Conservation (phyloP, 2,797 vertebrate species). For the Paguma larvata region DNA sequence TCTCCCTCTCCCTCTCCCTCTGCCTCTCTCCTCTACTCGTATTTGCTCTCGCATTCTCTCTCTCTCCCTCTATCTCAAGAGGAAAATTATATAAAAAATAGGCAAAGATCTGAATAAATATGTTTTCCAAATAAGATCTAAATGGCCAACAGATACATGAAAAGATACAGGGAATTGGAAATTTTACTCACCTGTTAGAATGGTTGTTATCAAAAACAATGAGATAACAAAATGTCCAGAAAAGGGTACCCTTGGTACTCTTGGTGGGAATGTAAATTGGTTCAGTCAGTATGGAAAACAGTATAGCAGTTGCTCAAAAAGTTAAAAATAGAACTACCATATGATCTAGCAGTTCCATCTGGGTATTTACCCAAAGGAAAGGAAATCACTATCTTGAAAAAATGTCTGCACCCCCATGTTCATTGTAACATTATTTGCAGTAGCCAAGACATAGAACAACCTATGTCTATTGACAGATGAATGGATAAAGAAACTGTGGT, state of each 20-base stretch:
- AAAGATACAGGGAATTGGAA: background rate
- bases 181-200: background rate
- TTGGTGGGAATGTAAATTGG: background rate
- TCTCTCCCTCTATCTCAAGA: too few relatives aligned
- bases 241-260: background rate
- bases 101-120: background rate
- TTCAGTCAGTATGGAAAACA: background rate
- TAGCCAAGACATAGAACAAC: background rate
- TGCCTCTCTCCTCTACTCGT: too few relatives aligned
- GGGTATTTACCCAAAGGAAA: background rate
- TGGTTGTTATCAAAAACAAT: background rate
- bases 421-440: background rate
- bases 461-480: background rate
- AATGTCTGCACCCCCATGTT: background rate
- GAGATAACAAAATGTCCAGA: background rate
- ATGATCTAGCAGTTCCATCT: background rate
- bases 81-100: background rate
- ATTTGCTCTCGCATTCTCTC: too few relatives aligned
- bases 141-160: background rate
- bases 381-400: background rate
- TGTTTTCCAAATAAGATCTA: background rate
- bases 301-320: background rate
- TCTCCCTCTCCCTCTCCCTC: too few relatives aligned
- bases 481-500: slow-evolving; percentile 10
- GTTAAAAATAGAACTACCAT: background rate